A percentile compares a stretch with the other conserved stretches of the same genome.
phyloP scores from a whole-genome alignment of 2,113 vertebrate genomes.

The Ictidomys tridecemlineatus region DNA sequence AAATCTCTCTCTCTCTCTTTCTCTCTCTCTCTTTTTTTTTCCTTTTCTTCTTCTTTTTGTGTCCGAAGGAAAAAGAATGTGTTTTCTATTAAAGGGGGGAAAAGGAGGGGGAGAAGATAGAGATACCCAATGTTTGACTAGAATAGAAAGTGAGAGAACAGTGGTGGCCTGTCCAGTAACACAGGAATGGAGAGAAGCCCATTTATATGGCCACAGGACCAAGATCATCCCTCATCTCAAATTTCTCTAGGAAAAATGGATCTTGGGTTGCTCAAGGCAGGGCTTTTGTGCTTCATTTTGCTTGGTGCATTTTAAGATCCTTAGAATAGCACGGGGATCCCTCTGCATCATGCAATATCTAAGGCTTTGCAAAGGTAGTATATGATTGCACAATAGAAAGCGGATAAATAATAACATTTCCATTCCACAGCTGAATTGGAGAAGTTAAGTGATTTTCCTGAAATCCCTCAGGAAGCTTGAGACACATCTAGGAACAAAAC shows the following conservation, averaged over 20 bases:
- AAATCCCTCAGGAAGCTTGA: constrained; percentile 58
- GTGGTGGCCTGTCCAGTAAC: constrained; percentile 62
- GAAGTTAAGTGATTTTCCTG: constrained; percentile 67
- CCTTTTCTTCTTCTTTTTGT: constrained; percentile 53
- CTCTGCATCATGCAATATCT: neutral
- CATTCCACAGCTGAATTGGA: neutral
- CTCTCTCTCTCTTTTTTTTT: constrained; percentile 14
- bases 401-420: constrained; percentile 69
- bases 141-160: constrained; percentile 72
- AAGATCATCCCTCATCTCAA: constrained; percentile 33
- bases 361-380: constrained; percentile 38
- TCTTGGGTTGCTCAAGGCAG: neutral
- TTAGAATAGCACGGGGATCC: neutral
- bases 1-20: constrained; percentile 33
- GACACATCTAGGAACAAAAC: constrained; percentile 27
- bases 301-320: constrained; percentile 27
- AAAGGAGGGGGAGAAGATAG: constrained; percentile 14
- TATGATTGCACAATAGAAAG: neutral
- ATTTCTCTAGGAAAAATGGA: constrained; percentile 41
- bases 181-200: neutral
- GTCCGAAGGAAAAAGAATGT: constrained; percentile 82
- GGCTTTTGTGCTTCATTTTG: neutral
- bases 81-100: constrained; percentile 85
- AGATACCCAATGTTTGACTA: constrained; percentile 77
- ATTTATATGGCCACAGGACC: constrained; percentile 1